These are phyloP conservation scores for Papilio machaon DNA, from an alignment of 1,140 invertebrate genomes.

Conservation along the genomic window DNA sequence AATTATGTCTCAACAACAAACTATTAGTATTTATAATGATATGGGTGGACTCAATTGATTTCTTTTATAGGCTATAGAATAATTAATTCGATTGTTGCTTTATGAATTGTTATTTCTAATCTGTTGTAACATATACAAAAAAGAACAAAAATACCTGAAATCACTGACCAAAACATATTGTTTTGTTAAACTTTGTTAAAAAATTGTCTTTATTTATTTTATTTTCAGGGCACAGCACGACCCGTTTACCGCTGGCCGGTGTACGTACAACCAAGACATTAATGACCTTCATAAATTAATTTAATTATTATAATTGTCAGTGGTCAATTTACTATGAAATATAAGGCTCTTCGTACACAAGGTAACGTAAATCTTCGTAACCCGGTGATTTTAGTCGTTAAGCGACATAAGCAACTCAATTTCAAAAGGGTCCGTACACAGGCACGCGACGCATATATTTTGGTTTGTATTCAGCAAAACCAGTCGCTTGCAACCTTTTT, in stretches of 20 bases:
- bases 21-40: neutral
- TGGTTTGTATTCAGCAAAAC: too few species aligned
- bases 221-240: constrained; percentile 54
- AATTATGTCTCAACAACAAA: neutral
- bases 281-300: constrained; percentile 23
- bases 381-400: too few species aligned
- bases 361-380: too few species aligned
- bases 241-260: constrained; percentile 64
- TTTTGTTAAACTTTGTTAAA: neutral
- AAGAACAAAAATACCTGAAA: neutral
- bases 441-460: too few species aligned
- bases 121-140: too few species aligned
- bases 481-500: too few species aligned
- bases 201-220: constrained; percentile 24
- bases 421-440: too few species aligned
- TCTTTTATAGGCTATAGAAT: neutral
- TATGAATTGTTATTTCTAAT: neutral
- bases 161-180: neutral
- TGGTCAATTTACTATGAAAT: constrained; percentile 38
- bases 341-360: neutral
- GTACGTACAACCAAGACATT: constrained; percentile 61
- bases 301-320: constrained; percentile 37
- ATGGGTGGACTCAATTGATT: constrained; percentile 3
- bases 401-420: too few species aligned
- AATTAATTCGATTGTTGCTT: neutral